phyloP scores from a whole-genome alignment of 1,140 invertebrate species.

The Microplitis demolitor region DNA sequence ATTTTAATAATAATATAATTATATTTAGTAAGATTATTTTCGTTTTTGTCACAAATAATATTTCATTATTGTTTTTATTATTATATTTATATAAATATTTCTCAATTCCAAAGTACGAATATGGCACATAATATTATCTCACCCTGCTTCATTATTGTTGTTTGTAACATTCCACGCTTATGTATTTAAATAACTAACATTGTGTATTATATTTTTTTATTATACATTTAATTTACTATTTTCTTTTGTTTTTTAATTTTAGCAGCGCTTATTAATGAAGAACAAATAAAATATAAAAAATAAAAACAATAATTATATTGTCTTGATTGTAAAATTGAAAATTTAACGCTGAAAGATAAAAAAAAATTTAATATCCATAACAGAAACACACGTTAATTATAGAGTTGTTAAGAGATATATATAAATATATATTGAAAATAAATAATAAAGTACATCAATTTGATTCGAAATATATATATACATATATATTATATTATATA shows the following conservation, averaged over 20 bases:
- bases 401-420: slow-evolving; percentile 21
- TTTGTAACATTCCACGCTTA: slow-evolving; percentile 46
- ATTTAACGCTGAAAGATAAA: background rate
- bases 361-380: background rate
- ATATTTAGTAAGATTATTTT: too few relatives aligned
- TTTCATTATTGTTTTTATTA: background rate
- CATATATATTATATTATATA: slow-evolving; percentile 11
- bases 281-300: background rate
- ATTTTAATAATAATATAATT: too few relatives aligned
- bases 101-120: slow-evolving; percentile 25
- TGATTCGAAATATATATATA: too few relatives aligned
- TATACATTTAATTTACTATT: background rate
- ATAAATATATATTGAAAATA: background rate
- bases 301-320: background rate
- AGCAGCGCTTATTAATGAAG: background rate
- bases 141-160: slow-evolving; percentile 24
- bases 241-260: slow-evolving; percentile 12
- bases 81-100: slow-evolving; percentile 10
- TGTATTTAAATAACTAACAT: slow-evolving; percentile 28
- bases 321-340: background rate
- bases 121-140: slow-evolving; percentile 17
- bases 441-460: too few relatives aligned
- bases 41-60: too few relatives aligned
- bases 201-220: slow-evolving; percentile 33
- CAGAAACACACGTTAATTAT: slow-evolving; percentile 10